Evolutionary conservation across 2,888 invertebrate species (phyloP).

Genomic region (Linyphia triangularis): DNA sequence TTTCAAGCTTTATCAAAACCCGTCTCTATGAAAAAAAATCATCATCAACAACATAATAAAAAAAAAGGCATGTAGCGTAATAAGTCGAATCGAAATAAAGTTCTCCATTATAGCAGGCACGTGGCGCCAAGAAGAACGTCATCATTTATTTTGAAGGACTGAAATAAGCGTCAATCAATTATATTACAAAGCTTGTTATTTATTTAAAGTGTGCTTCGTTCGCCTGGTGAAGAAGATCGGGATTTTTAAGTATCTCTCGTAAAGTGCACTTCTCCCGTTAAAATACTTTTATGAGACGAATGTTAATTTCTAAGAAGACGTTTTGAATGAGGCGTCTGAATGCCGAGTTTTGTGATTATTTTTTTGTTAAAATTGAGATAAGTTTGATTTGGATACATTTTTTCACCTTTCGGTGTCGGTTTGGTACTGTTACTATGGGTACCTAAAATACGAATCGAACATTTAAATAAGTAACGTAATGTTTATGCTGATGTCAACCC

Average conservation of each 20-base stretch:
- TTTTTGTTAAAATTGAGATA: too few species aligned
- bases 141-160: slow-evolving; percentile 25
- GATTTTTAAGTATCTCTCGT: neutral
- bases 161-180: slow-evolving; percentile 11
- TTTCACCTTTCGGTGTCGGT: too few species aligned
- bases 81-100: neutral
- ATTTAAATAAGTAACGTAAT: too few species aligned
- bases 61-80: neutral
- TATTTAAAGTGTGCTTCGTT: neutral
- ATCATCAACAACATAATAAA: neutral
- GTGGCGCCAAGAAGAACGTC: slow-evolving; percentile 17
- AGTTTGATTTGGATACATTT: too few species aligned
- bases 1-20: slow-evolving; percentile 15
- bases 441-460: too few species aligned
- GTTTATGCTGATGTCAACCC: too few species aligned
- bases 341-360: too few species aligned
- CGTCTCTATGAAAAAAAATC: neutral
- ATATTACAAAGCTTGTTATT: neutral
- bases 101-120: slow-evolving; percentile 28
- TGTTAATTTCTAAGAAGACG: too few species aligned
- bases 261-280: neutral
- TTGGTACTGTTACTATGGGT: too few species aligned
- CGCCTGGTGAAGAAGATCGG: neutral
- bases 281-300: too few species aligned
- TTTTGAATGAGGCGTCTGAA: too few species aligned